Evolutionary conservation across 1,140 invertebrate species (phyloP).

Genomic region (Drosophila asahinai): DNA sequence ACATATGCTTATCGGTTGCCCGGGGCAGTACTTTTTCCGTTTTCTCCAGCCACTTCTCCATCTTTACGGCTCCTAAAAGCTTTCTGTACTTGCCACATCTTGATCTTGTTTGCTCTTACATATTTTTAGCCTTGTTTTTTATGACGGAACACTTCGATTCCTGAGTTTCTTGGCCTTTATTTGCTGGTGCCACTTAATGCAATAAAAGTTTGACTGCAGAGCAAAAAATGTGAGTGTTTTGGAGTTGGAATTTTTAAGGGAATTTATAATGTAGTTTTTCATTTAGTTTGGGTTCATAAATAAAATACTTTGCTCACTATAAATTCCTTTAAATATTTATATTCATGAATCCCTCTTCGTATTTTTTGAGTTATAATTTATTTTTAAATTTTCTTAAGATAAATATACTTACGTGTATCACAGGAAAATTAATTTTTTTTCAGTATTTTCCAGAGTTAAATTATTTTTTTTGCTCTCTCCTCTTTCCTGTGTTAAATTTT

Average conservation of each 20-base stretch:
- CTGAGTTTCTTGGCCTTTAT: neutral
- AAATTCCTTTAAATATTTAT: too few species aligned
- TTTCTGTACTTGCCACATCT: conserved; percentile 4
- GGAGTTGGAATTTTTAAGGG: neutral
- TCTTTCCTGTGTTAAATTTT: neutral
- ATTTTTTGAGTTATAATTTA: too few species aligned
- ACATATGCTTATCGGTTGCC: conserved; percentile 23
- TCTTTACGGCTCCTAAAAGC: conserved; percentile 13
- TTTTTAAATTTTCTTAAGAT: too few species aligned
- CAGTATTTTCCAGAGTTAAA: too few species aligned
- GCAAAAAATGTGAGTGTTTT: neutral
- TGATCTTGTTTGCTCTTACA: conserved; percentile 12
- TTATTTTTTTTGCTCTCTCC: neutral
- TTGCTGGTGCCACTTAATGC: conserved; percentile 5
- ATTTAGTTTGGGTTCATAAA: too few species aligned
- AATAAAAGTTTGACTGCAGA: neutral
- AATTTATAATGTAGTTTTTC: too few species aligned
- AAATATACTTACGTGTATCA: too few species aligned
- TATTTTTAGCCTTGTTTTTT: conserved; percentile 4
- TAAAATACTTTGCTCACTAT: too few species aligned
- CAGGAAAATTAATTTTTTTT: too few species aligned
- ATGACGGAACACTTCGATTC: conserved; percentile 2
- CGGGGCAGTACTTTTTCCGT: conserved; percentile 6
- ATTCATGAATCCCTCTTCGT: too few species aligned
- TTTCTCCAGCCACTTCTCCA: conserved; percentile 5